phyloP scores from a whole-genome alignment of 2,113 vertebrate species.

The Anthoscopus minutus region DNA sequence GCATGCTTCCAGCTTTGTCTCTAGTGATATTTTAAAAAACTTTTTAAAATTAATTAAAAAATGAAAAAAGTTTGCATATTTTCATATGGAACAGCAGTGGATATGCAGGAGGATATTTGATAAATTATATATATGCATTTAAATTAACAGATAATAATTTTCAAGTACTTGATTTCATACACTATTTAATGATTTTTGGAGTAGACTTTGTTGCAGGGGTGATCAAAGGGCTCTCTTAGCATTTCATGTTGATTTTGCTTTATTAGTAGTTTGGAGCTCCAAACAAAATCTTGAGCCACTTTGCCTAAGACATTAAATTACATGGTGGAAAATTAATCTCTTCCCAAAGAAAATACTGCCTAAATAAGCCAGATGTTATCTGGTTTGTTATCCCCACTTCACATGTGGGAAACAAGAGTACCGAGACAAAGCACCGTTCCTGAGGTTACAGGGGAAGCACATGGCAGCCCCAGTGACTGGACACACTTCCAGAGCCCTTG shows the following conservation, averaged over 20 bases:
- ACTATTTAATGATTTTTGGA: background rate
- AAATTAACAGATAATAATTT: background rate
- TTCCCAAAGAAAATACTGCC: background rate
- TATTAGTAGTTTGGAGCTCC: background rate
- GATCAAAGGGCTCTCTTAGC: background rate
- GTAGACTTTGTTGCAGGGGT: background rate
- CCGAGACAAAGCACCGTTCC: background rate
- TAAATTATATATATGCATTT: background rate
- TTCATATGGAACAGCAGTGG: background rate
- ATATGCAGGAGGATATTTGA: background rate
- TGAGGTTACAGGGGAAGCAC: background rate
- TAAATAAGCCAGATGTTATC: background rate
- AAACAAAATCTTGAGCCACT: background rate
- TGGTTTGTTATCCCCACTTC: background rate
- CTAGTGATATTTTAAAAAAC: background rate
- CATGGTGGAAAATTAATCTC: background rate
- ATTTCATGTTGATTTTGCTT: background rate
- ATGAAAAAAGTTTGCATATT: background rate
- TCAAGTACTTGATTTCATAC: background rate
- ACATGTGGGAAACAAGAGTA: fast-evolving
- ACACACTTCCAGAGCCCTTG: background rate
- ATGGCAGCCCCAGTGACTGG: background rate
- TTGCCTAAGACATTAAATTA: background rate
- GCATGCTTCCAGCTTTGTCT: background rate
- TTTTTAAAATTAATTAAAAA: background rate